Evolutionary conservation across 2,888 invertebrate genomes (phyloP).

Genomic region (Acrobasis repandana): DNA sequence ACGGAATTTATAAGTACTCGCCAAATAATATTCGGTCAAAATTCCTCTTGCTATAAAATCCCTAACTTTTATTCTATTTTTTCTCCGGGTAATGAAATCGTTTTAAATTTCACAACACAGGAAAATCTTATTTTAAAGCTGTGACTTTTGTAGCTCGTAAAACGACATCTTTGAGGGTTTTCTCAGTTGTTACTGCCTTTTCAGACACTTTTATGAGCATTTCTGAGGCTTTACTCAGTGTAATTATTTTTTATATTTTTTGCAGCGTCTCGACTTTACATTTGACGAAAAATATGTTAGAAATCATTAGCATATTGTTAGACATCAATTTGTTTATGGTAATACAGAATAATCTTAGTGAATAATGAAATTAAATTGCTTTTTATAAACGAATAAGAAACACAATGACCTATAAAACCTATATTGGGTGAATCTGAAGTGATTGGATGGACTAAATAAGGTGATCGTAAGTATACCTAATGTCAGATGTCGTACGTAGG

Average conservation of each 20-base stretch:
- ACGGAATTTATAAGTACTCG: constrained; percentile 25
- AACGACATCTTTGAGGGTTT: constrained; percentile 15
- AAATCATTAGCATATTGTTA: too few relatives aligned
- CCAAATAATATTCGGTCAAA: constrained; percentile 6
- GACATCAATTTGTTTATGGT: too few relatives aligned
- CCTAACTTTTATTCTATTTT: background rate
- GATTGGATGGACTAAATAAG: background rate
- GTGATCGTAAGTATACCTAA: background rate
- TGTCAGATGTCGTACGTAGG: background rate
- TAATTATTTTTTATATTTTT: constrained; percentile 3
- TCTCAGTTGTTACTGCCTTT: constrained; percentile 1
- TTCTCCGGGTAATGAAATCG: constrained; percentile 13
- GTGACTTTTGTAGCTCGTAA: constrained; percentile 11
- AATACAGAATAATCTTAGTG: too few relatives aligned
- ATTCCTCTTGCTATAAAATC: background rate
- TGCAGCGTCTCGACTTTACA: background rate
- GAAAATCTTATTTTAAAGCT: constrained; percentile 12
- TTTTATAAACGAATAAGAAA: too few relatives aligned
- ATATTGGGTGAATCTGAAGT: too few relatives aligned
- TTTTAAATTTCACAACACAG: constrained; percentile 1
- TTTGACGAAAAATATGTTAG: too few relatives aligned
- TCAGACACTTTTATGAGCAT: constrained; percentile 15
- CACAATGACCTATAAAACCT: too few relatives aligned
- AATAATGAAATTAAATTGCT: too few relatives aligned
- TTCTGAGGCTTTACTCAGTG: background rate